Base-by-base conservation (phyloP, 2,888 invertebrate genomes). In the Colletes collaris region DNA sequence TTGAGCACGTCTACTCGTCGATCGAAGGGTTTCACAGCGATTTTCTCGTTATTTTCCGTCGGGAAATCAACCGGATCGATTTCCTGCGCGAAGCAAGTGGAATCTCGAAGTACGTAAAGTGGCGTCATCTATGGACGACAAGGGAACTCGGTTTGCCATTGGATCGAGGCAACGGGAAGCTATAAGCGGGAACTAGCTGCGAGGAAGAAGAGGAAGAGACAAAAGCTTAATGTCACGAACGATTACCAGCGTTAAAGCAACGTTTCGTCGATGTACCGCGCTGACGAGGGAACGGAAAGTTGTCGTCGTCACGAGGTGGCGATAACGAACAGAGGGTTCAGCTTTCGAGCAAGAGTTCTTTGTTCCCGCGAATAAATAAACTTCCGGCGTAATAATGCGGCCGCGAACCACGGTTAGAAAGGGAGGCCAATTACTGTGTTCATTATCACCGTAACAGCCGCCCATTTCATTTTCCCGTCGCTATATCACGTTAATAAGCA, bases 391-490 rank as follows among this genome's bases (percentile, higher is more conserved):
- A 56, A 63, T 63, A 64, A 52, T 19, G 52, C 52, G 8, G 19
- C 44, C 46, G 27, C 49, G 44, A 49, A 4, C n/a, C 50, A 50
- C 11, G 10, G 10, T 52, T 40, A 8, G 50, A 37, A 52, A 8
- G 40, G 56, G 49, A 68, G 55, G 60, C 69, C 79, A 73, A 72
- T 81, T 80, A 81, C 75, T 40, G 60, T 60, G 75, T 79, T 73
- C 81, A 76, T 76, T 80, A 73, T 65, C 49, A 49, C 6, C 60
- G 56, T 76, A 80, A 72, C 62, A 49, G 13, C 58, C 56, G 52
- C 40, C 76, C 59, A 59, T 72, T 76, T 76, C 59, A 66, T 76
- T 79, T 63, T 53, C 53, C 53, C 55, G 27, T 27, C 59, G 60
- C 37, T 53, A 37, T 50, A 60, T 64, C 63, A 66, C 63, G 78